phyloP scores from a whole-genome alignment of 2,888 invertebrate species.

The Glaucopsyche alexis region DNA sequence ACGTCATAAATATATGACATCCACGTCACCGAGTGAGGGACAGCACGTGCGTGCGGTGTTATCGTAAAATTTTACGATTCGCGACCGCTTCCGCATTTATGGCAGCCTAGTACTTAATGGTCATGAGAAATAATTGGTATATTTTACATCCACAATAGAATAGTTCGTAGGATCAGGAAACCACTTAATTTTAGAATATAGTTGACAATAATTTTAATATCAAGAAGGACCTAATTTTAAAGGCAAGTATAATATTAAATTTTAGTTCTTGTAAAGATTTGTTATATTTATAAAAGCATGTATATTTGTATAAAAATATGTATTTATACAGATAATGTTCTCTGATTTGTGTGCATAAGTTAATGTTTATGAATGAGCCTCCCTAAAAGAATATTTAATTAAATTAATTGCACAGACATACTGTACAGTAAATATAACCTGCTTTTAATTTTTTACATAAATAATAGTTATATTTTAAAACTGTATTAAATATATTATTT shows the following conservation, averaged over 20 bases:
- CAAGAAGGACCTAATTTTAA: background rate
- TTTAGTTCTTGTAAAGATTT: too few species aligned
- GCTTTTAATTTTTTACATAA: too few species aligned
- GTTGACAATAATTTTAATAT: background rate
- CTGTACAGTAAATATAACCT: too few species aligned
- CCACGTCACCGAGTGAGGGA: slow-evolving; percentile 32
- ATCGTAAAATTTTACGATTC: slow-evolving; percentile 77
- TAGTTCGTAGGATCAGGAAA: background rate
- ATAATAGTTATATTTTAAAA: too few species aligned
- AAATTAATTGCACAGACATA: too few species aligned
- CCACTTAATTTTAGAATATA: background rate
- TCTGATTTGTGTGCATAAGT: too few species aligned
- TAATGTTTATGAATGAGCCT: too few species aligned
- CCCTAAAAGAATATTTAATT: too few species aligned
- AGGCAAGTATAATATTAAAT: background rate
- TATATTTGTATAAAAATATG: too few species aligned
- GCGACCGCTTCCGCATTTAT: slow-evolving; percentile 59
- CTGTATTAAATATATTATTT: too few species aligned
- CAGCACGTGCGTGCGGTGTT: slow-evolving; percentile 39
- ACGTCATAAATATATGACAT: slow-evolving; percentile 14
- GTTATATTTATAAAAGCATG: too few species aligned
- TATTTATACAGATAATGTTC: too few species aligned
- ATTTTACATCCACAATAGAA: background rate
- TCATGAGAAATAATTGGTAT: slow-evolving; percentile 44
- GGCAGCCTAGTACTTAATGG: slow-evolving; percentile 47